A percentile compares a stretch with the other conserved stretches of the same genome.
These are phyloP conservation scores for Lepus americanus DNA, from an alignment of 2,113 vertebrate species.

Conservation along the genomic window DNA sequence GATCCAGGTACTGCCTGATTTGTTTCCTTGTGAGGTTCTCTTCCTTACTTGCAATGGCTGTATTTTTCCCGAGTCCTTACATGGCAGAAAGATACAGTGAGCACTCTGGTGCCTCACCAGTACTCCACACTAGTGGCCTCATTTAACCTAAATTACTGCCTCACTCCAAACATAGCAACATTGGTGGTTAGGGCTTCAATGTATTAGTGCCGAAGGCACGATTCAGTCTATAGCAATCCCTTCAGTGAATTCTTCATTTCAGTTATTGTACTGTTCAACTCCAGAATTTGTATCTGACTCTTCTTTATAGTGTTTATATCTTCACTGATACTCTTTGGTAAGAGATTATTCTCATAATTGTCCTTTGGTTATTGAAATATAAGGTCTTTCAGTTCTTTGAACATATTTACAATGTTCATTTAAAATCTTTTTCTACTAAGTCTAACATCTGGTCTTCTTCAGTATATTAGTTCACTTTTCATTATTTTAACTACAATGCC, in stretches of 20 bases:
- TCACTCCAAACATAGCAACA: not conserved
- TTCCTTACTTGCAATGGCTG: not conserved
- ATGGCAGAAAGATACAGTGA: not conserved
- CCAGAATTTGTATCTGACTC: not conserved
- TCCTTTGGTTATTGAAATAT: constrained; percentile 4
- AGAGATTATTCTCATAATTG: constrained; percentile 14
- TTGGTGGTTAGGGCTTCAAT: not conserved
- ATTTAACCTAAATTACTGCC: not conserved
- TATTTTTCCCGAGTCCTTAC: not conserved
- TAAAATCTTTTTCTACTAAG: constrained; percentile 1
- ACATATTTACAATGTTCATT: not conserved
- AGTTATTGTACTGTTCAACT: not conserved
- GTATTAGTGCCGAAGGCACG: not conserved
- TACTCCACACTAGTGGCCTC: not conserved
- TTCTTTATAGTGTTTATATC: not conserved
- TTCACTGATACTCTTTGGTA: not conserved
- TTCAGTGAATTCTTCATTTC: not conserved
- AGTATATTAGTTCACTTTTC: not conserved
- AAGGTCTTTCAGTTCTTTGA: not conserved
- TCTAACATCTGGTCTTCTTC: not conserved
- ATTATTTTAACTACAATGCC: too few relatives aligned
- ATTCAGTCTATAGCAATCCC: not conserved
- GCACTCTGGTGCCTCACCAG: not conserved
- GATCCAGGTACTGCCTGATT: not conserved
- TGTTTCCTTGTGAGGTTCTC: not conserved